Base-by-base conservation (phyloP, 2,797 vertebrate genomes). In the Lindbergichthys nudifrons region DNA sequence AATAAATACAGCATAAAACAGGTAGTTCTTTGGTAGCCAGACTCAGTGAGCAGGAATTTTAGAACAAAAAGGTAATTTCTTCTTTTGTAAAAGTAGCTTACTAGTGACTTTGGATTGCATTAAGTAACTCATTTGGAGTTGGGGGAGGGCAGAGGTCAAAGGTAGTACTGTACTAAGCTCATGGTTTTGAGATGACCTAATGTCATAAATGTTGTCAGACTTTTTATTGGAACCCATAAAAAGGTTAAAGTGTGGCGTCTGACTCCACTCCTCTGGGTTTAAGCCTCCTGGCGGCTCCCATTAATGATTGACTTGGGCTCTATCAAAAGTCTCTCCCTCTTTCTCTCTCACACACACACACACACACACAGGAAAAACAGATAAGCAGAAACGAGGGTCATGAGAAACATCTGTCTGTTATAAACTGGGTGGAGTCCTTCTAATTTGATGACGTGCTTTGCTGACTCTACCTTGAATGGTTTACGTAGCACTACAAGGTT, bases 261-360 rank as follows among this genome's bases (percentile, higher is more conserved):
- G 83, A 79, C 72, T 87, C 87, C 57, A 13, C 71, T 89, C 73
- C 82, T 83, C 69, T 64, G 73, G 75, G 87, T 70, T 65, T 75
- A 84, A 86, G 88, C 78, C 86, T 84, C 85, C 75, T 61, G 88
- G 86, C 87, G 83, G 66, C 75, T 68, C 80, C 52, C 65, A 91
- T 95, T 87, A 95, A 95, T 95, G 91, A 95, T 94, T 94, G 89
- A 95, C 91, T 91, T 76, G 73, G 81, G 79, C 81, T 90, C 89
- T 89, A 92, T 91, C 87, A 87, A 70, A 77, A 82, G 75, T 77
- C 83, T 70, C 78, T 54, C 81, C 67, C 66, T 50, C 48, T 15
- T 61, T n/a, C 74, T 15, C 41, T 11, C 32, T 10, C 32, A 9
- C 32, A 9, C 32, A 32, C 30, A 30, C 32, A 9, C 32, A 9